Evolutionary conservation across 2,113 vertebrate genomes (phyloP), one percentile per base, ranked within the genome.

Genomic region (Epinephelus lanceolatus): DNA sequence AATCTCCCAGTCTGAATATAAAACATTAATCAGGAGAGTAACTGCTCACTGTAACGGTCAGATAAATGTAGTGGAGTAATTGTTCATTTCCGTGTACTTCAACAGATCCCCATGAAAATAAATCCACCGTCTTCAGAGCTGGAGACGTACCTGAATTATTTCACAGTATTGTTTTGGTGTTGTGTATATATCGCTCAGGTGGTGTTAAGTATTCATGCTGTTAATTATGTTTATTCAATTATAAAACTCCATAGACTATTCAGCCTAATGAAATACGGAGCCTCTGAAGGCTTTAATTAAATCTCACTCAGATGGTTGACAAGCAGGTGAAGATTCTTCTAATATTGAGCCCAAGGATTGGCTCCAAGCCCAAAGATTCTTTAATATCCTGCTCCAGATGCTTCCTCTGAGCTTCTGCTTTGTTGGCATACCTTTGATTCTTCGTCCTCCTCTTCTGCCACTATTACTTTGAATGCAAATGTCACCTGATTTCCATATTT

Each of bases 211-310:
- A 25, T 19, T 69, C 23, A n/a, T 6, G 18, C 4, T 14, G 1
- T 4, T 6, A n/a, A 63, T 56, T 11, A 47, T 47, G 30, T 80
- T 18, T 5, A 18, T 55, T 56, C 8, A 30, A 49, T 52, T 45
- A 27, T 49, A 51, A 17, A 52, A 62, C 45, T 75, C 19, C 40
- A 57, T 9, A 45, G 9, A 63, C 13, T 30, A 23, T 27, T 63
- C 49, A 60, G 10, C 18, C 17, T 49, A 49, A 78, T 27, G 17
- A 66, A 78, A 69, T n/a, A 40, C 18, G 33, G 13, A 27, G 4
- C 27, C 66, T 27, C 45, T 62, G n/a, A 52, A 61, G 47, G 47
- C 37, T 61, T 78, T 37, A 72, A 47, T 70, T 56, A 56, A 72
- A 57, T 56, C 6, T 47, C 23, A 17, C 19, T 71, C 25, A 53